Conservation (phyloP, 2,113 vertebrate species). For the Clarias macrocephalus region DNA sequence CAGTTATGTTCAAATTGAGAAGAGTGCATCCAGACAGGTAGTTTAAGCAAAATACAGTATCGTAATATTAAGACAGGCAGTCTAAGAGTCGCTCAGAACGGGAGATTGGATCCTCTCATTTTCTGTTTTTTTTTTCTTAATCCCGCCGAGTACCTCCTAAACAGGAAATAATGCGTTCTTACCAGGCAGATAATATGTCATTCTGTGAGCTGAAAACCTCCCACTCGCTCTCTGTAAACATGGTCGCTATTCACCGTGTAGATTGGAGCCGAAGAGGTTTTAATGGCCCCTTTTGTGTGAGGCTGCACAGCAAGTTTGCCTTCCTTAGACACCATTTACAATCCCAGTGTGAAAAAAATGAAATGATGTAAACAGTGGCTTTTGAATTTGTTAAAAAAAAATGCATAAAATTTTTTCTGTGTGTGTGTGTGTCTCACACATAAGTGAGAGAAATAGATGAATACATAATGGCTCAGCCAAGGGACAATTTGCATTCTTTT, state of each 20-base stretch:
- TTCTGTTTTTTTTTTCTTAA: conserved; percentile 23
- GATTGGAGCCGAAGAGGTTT: conserved; percentile 41
- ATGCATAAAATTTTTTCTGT: neutral
- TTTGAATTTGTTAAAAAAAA: conserved; percentile 28
- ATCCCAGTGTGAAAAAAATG: conserved; percentile 34
- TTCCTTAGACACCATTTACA: conserved; percentile 21
- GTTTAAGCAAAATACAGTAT: neutral
- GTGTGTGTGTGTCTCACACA: neutral
- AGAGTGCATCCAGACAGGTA: neutral
- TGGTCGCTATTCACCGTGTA: conserved; percentile 37
- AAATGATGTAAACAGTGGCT: conserved; percentile 27
- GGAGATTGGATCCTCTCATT: conserved; percentile 41
- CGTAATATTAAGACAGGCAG: neutral
- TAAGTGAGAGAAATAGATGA: conserved; percentile 14
- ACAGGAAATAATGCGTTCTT: conserved; percentile 47
- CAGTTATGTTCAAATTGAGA: neutral
- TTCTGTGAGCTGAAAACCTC: conserved; percentile 47
- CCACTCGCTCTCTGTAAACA: conserved; percentile 47
- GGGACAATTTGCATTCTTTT: conserved; percentile 24
- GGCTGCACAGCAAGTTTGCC: conserved; percentile 35
- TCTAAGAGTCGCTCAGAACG: conserved; percentile 3
- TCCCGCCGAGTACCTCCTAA: conserved; percentile 30
- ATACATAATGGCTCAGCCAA: conserved; percentile 21
- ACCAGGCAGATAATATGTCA: conserved; percentile 45
- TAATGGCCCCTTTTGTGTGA: conserved; percentile 46